Conservation (phyloP, 2,888 invertebrate genomes). For the Minunthozetes semirufus region DNA sequence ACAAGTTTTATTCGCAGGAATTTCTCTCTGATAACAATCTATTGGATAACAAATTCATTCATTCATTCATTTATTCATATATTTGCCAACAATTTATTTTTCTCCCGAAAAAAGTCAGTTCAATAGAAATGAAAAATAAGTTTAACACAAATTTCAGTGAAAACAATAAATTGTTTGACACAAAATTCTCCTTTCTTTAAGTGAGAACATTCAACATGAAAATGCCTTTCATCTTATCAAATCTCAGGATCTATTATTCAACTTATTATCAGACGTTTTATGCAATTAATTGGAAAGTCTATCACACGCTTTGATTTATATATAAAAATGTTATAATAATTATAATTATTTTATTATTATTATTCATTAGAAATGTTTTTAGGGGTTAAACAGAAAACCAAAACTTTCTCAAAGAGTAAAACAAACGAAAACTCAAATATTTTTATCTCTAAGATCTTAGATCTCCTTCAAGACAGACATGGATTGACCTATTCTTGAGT, state of each 20-base stretch:
- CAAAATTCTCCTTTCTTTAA: not conserved
- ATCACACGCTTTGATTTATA: slow-evolving; percentile 3
- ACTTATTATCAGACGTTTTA: not conserved
- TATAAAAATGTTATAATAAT: not conserved
- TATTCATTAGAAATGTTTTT: not conserved
- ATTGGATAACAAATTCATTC: no score
- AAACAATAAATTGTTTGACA: slow-evolving; percentile 16
- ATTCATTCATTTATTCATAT: no score
- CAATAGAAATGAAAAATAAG: not conserved
- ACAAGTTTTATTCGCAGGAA: no score
- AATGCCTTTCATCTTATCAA: not conserved
- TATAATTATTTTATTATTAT: not conserved
- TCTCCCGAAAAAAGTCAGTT: no score
- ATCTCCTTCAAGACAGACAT: no score
- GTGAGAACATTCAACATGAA: not conserved
- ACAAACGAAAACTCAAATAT: no score
- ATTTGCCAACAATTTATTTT: no score
- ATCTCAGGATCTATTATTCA: not conserved
- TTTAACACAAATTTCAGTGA: slow-evolving; percentile 1
- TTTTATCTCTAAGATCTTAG: no score
- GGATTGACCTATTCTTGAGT: no score
- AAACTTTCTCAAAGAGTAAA: no score
- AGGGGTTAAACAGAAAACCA: not conserved
- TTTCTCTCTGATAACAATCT: no score
- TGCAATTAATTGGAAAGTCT: not conserved